phyloP scores from a whole-genome alignment of 2,888 invertebrate genomes.

The Temnothorax ravouxi region DNA sequence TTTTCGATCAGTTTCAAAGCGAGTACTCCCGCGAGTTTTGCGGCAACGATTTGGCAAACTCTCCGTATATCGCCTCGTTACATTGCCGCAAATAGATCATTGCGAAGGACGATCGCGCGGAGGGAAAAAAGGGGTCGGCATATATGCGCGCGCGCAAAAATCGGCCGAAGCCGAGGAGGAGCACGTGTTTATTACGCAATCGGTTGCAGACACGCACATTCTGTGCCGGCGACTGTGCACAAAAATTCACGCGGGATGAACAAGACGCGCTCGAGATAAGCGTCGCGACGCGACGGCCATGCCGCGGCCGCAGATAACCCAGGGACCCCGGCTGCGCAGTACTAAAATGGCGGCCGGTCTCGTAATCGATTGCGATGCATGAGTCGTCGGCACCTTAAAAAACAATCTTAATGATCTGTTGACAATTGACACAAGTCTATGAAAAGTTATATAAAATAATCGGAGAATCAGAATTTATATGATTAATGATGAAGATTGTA shows the following conservation, averaged over 20 bases:
- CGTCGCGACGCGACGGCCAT: slow-evolving; percentile 40
- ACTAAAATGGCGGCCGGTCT: slow-evolving; percentile 45
- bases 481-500: background rate
- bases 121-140: background rate
- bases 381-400: background rate
- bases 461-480: background rate
- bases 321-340: slow-evolving; percentile 68
- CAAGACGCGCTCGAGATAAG: slow-evolving; percentile 65
- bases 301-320: slow-evolving; percentile 68
- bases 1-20: background rate
- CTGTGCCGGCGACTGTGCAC: slow-evolving; percentile 44
- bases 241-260: slow-evolving; percentile 72
- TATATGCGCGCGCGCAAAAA: slow-evolving; percentile 21
- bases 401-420: slow-evolving; percentile 1
- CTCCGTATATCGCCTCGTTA: slow-evolving; percentile 13
- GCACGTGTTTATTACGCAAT: slow-evolving; percentile 65
- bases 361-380: slow-evolving; percentile 31
- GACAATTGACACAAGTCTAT: background rate
- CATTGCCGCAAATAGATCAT: slow-evolving; percentile 39
- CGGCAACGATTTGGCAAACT: slow-evolving; percentile 50
- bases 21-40: slow-evolving; percentile 22
- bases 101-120: slow-evolving; percentile 46
- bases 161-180: slow-evolving; percentile 50
- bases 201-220: slow-evolving; percentile 43
- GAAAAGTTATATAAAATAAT: background rate